Conservation (phyloP, 2,888 invertebrate genomes). For the Caenorhabditis imperialis region DNA sequence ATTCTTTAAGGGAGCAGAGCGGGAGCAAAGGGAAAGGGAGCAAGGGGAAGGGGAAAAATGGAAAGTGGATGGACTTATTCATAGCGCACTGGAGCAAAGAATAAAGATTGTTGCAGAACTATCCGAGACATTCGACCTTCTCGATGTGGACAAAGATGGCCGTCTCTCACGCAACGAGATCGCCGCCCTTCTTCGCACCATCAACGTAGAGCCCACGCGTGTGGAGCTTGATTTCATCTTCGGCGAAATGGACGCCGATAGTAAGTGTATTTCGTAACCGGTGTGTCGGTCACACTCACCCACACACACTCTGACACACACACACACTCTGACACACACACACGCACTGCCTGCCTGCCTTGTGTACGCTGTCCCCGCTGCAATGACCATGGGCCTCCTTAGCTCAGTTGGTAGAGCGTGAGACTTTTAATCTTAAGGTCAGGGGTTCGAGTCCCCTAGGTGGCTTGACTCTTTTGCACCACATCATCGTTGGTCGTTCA, state of each 20-base stretch:
- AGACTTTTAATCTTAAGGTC: conserved; percentile 72
- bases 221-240: conserved; percentile 77
- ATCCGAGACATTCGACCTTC: conserved; percentile 75
- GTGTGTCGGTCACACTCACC: no score
- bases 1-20: conserved; percentile 19
- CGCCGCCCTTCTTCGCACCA: conserved; percentile 74
- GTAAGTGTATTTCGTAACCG: conserved; percentile 55
- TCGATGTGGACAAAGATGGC: conserved; percentile 77
- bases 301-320: neutral
- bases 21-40: conserved; percentile 30
- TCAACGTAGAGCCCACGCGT: conserved; percentile 75
- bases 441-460: conserved; percentile 68
- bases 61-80: no score
- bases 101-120: conserved; percentile 68
- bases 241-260: conserved; percentile 74
- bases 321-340: no score
- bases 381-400: no score
- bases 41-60: conserved; percentile 4
- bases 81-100: no score
- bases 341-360: no score
- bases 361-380: no score
- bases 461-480: conserved; percentile 49
- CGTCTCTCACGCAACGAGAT: conserved; percentile 72
- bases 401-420: conserved; percentile 74
- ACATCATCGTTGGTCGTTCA: conserved; percentile 30